Conservation (phyloP, 2,888 invertebrate genomes). For the Calliphora vomitoria region DNA sequence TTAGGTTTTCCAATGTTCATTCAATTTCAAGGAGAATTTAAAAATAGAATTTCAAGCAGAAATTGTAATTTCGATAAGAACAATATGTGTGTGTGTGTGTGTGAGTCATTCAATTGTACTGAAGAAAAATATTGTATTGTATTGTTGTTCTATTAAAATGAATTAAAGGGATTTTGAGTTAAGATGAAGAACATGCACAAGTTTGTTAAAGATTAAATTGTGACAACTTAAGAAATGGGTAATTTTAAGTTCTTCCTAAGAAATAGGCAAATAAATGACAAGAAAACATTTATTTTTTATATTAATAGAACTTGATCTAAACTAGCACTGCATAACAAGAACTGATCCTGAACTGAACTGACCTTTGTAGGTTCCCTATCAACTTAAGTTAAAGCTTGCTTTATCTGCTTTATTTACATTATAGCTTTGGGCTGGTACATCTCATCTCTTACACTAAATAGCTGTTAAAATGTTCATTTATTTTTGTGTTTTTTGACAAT, state of each 20-base stretch:
- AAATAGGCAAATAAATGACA: too few relatives aligned
- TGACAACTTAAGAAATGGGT: too few relatives aligned
- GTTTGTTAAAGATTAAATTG: too few relatives aligned
- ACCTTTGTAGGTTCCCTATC: not conserved
- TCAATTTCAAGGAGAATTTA: slow-evolving; percentile 52
- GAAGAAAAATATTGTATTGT: not conserved
- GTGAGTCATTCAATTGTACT: slow-evolving; percentile 10
- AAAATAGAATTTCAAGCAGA: slow-evolving; percentile 1
- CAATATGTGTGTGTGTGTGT: slow-evolving; percentile 12
- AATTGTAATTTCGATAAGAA: slow-evolving; percentile 29
- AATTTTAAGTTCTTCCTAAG: too few relatives aligned
- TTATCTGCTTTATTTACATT: too few relatives aligned
- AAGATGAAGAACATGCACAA: too few relatives aligned
- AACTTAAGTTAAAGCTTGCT: too few relatives aligned
- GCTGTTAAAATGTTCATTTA: not conserved
- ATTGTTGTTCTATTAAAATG: not conserved
- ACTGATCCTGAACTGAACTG: not conserved
- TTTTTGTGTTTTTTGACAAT: not conserved
- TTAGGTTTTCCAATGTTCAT: slow-evolving; percentile 26
- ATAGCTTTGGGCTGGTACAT: too few relatives aligned
- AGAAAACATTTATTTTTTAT: too few relatives aligned
- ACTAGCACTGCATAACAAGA: not conserved
- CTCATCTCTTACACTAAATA: too few relatives aligned
- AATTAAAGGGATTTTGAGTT: not conserved
- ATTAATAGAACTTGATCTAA: too few relatives aligned